A percentile compares a stretch with the other conserved stretches of the same genome.
Conservation (phyloP, 1,140 invertebrate species). For the Polyergus mexicanus region DNA sequence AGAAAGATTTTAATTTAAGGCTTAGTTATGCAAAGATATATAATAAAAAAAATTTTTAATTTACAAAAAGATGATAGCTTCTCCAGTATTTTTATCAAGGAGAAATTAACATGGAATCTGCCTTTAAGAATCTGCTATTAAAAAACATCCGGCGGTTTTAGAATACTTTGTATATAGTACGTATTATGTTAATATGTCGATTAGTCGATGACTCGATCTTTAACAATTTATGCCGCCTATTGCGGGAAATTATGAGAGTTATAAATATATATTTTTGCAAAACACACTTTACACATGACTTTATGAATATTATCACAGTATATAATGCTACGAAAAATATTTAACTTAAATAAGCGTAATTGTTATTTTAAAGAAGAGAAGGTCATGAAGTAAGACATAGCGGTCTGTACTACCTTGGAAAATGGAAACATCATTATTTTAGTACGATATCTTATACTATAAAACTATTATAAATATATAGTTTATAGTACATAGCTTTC, state of each 20-base stretch:
- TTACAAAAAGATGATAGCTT: too few species aligned
- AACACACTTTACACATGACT: not conserved
- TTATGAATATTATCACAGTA: not conserved
- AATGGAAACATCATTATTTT: not conserved
- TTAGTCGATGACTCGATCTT: not conserved
- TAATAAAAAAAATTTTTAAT: too few species aligned
- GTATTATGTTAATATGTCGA: too few species aligned
- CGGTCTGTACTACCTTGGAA: conserved; percentile 7
- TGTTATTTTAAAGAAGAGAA: conserved; percentile 2
- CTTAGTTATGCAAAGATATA: too few species aligned
- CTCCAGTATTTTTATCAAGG: too few species aligned
- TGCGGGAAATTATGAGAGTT: not conserved
- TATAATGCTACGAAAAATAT: not conserved
- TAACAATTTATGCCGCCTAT: not conserved
- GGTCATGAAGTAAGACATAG: conserved; percentile 2
- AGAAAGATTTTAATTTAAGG: too few species aligned
- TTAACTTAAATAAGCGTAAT: not conserved
- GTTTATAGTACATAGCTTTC: not conserved
- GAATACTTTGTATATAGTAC: too few species aligned
- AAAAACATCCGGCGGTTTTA: too few species aligned
- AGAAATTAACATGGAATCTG: too few species aligned
- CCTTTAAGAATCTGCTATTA: too few species aligned
- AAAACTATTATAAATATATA: not conserved
- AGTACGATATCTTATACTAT: not conserved
- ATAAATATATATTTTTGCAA: not conserved